A percentile compares a stretch with the other conserved stretches of the same genome.
These are phyloP conservation scores for Andrena bicolor DNA, from an alignment of 2,888 invertebrate genomes.

Conservation along the genomic window DNA sequence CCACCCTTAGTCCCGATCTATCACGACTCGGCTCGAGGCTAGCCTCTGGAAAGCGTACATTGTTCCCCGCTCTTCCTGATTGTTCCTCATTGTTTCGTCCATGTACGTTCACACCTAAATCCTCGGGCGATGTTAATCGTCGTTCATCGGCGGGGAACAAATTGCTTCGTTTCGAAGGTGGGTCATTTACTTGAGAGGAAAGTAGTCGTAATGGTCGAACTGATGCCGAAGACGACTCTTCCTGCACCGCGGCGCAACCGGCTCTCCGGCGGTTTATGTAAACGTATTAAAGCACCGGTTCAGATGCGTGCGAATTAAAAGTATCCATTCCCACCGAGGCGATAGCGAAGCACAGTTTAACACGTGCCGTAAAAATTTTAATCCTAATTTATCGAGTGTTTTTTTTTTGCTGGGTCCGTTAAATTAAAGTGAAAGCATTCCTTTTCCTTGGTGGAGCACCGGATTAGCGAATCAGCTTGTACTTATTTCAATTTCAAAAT, in stretches of 20 bases:
- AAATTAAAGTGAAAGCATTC: conserved; percentile 5
- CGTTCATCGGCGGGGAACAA: conserved; percentile 46
- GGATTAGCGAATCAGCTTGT: background rate
- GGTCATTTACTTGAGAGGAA: conserved; percentile 25
- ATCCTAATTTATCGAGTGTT: too few species aligned
- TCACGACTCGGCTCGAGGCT: conserved; percentile 50
- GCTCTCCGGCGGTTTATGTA: background rate
- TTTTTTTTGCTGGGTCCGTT: too few species aligned
- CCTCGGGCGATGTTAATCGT: conserved; percentile 43
- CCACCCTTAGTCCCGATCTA: conserved; percentile 43
- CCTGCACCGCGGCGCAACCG: background rate
- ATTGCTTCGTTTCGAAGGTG: conserved; percentile 30
- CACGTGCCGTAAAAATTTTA: background rate
- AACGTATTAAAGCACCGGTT: background rate
- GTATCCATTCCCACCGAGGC: background rate
- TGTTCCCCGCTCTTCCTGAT: conserved; percentile 47
- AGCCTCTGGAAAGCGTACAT: conserved; percentile 48
- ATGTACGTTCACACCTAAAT: conserved; percentile 53
- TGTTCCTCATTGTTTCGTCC: conserved; percentile 48
- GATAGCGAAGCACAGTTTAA: background rate
- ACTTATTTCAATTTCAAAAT: background rate
- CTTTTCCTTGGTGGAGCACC: background rate
- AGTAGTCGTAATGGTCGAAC: conserved; percentile 6
- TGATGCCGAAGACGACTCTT: conserved; percentile 7
- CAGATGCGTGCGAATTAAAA: background rate